Evolutionary conservation across 2,113 vertebrate genomes (phyloP).

Genomic region (Vulpes vulpes): DNA sequence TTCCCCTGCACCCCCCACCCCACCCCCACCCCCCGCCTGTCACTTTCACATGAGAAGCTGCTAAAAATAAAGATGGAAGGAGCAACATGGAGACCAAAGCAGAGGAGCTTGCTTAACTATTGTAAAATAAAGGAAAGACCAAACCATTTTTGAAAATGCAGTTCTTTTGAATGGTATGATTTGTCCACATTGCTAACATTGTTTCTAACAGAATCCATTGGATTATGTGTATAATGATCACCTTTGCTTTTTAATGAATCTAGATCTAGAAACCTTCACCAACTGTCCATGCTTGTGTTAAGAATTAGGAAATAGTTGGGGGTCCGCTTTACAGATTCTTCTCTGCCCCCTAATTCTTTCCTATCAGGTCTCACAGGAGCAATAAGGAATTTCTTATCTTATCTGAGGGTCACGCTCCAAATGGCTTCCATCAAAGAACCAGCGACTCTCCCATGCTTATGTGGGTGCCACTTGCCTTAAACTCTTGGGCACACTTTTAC

Average conservation of each 20-base stretch:
- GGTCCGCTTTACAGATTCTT: background rate
- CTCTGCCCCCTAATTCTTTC: background rate
- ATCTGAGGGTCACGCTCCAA: background rate
- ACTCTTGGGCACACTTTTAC: conserved; percentile 26
- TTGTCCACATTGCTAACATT: background rate
- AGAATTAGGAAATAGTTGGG: background rate
- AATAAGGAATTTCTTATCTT: background rate
- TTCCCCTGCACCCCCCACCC: background rate
- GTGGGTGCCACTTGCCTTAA: conserved; percentile 39
- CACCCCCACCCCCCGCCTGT: background rate
- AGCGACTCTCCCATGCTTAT: background rate
- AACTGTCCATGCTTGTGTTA: background rate
- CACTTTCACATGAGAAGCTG: background rate
- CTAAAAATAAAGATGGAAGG: background rate
- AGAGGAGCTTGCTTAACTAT: background rate
- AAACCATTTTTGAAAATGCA: background rate
- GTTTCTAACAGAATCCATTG: conserved; percentile 19
- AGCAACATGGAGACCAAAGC: background rate
- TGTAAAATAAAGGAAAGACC: conserved; percentile 11
- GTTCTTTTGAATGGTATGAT: background rate
- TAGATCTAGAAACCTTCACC: background rate
- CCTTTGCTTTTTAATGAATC: background rate
- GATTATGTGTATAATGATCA: background rate
- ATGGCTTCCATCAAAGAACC: conserved; percentile 25
- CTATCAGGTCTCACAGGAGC: background rate